Evolutionary conservation across 2,888 invertebrate species (phyloP), one percentile per base, ranked within the genome.

Genomic region (Cynaeus angustus): DNA sequence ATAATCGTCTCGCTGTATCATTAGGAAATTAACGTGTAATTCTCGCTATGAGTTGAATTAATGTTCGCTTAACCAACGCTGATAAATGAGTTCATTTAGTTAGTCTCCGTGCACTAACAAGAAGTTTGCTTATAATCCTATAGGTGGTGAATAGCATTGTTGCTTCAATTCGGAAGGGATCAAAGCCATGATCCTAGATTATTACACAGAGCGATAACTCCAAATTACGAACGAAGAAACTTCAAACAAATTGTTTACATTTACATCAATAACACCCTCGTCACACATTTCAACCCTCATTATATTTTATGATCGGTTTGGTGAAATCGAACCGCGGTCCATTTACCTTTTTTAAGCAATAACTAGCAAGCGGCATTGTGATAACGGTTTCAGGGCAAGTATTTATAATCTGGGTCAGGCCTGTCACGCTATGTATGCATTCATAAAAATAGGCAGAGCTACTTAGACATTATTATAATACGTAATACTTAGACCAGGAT

Each of bases 331-430:
- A 59, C 30, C 16, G n/a, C 21, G 50, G 62, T 62, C 64, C 64
- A 53, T 64, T 64, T 64, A 64, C 43, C 64, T 43, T 53, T 64
- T 52, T 53, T 45, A 13, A 64, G 33, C 41, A 41, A 64, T 41
- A 62, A 50, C 62, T 21, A 62, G 21, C 48, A 52, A 50, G 26
- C 64, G 38, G 43, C 43, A 43, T 33, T 53, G 43, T 64, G 64
- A 64, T 64, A 64, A 64, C 64, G 14, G 50, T 64, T 53, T 53
- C 43, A 64, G 53, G 53, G 41, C 64, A 64, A 28, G 64, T 64
- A 64, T 64, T 64, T 64, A 64, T 64, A 64, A 64, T 64, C 53
- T 53, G 64, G 64, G 64, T 64, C 64, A 64, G 64, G 64, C 28
- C 38, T 53, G 64, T 64, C 64, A 64, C 64, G 64, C 64, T 53